phyloP scores from a whole-genome alignment of 2,113 vertebrate genomes.

The Chaetops frenatus region DNA sequence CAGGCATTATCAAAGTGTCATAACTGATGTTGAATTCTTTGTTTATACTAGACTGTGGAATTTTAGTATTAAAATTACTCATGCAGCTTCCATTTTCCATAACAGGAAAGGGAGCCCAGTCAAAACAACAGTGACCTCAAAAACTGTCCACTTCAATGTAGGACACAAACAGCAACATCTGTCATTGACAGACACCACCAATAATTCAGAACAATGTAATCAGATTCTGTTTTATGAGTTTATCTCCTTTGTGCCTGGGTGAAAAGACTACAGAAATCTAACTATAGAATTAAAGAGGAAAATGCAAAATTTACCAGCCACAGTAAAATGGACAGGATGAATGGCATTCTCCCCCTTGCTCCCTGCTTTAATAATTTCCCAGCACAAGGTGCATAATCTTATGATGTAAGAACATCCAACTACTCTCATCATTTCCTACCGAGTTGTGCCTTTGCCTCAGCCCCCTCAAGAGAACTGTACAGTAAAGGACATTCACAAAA shows the following conservation, averaged over 20 bases:
- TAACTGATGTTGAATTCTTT: not conserved
- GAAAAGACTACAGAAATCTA: not conserved
- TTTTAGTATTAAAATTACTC: not conserved
- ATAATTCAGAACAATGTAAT: not conserved
- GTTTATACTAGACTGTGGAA: not conserved
- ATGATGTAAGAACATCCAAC: not conserved
- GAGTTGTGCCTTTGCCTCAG: not conserved
- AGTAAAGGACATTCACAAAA: not conserved
- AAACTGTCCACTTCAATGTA: not conserved
- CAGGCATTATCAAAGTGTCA: not conserved
- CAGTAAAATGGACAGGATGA: not conserved
- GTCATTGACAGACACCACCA: not conserved
- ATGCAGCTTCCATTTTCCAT: not conserved
- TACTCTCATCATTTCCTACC: not conserved
- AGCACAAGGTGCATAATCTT: not conserved
- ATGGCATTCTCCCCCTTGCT: not conserved
- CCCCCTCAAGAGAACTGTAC: not conserved
- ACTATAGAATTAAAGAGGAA: not conserved
- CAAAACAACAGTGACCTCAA: not conserved
- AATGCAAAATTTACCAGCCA: not conserved
- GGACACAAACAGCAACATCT: not conserved
- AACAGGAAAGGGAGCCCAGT: not conserved
- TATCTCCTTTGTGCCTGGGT: fast-evolving
- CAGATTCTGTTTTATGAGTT: not conserved
- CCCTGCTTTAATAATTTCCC: not conserved